phyloP scores from a whole-genome alignment of 2,113 vertebrate species.

The Amazona vittata region DNA sequence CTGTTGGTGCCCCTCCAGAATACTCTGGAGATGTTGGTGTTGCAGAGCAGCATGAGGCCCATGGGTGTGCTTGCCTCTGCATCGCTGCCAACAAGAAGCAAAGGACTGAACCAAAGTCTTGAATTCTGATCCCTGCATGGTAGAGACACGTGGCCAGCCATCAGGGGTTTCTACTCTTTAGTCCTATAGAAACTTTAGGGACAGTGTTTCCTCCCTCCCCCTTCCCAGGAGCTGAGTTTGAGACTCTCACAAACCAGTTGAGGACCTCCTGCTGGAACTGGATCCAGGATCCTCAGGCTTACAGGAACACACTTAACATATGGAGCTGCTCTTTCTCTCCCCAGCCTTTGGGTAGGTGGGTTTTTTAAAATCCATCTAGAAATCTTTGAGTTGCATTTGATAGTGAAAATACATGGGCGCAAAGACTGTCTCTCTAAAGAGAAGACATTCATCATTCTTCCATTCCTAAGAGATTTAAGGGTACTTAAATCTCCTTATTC shows the following conservation, averaged over 20 bases:
- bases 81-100: conserved; percentile 49
- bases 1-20: conserved; percentile 24
- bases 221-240: conserved; percentile 41
- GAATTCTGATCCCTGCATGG: conserved; percentile 37
- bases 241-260: conserved; percentile 64
- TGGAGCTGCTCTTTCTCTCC: conserved; percentile 65
- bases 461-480: conserved; percentile 63
- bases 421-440: conserved; percentile 60
- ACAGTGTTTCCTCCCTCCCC: conserved; percentile 54
- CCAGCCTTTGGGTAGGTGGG: conserved; percentile 77
- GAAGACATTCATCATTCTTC: conserved; percentile 63
- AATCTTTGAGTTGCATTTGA: conserved; percentile 60
- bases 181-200: conserved; percentile 42
- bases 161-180: conserved; percentile 42
- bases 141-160: conserved; percentile 12
- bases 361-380: conserved; percentile 76
- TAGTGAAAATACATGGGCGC: conserved; percentile 55
- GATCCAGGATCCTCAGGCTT: conserved; percentile 54
- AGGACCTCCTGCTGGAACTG: conserved; percentile 67
- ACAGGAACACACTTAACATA: conserved; percentile 64
- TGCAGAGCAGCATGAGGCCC: conserved; percentile 21
- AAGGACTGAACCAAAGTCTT: conserved; percentile 44
- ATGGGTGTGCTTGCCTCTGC: conserved; percentile 29
- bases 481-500: conserved; percentile 65
- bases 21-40: conserved; percentile 15